Conservation (phyloP, 2,797 vertebrate genomes). For the Euthynnus affinis region DNA sequence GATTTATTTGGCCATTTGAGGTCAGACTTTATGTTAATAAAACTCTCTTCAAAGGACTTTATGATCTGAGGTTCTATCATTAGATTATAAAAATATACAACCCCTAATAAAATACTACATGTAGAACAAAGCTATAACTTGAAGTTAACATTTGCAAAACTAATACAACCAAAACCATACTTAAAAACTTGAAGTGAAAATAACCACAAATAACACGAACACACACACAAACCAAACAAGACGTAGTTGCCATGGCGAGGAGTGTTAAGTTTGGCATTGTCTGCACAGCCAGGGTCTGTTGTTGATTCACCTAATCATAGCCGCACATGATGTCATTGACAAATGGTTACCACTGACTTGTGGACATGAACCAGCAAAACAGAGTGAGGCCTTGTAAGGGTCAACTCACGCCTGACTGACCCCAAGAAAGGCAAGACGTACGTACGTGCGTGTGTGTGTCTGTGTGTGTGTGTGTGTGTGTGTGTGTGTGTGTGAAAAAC, state of each 20-base stretch:
- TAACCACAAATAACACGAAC: background rate
- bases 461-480: conserved; percentile 12
- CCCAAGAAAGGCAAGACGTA: background rate
- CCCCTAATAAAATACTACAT: background rate
- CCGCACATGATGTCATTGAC: conserved; percentile 57
- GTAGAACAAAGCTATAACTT: background rate
- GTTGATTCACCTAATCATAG: conserved; percentile 49
- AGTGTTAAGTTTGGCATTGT: conserved; percentile 41
- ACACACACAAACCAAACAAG: conserved; percentile 22
- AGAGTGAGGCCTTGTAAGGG: conserved; percentile 14
- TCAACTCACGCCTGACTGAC: conserved; percentile 38
- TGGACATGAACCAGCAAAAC: conserved; percentile 23
- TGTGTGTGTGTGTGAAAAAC: background rate
- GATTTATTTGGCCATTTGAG: conserved; percentile 2
- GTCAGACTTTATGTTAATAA: conserved; percentile 1
- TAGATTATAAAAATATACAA: conserved; percentile 30
- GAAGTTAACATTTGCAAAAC: conserved; percentile 39
- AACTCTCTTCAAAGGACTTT: conserved; percentile 8
- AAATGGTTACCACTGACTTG: conserved; percentile 33
- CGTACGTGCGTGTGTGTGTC: conserved; percentile 14
- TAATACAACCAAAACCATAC: conserved; percentile 8
- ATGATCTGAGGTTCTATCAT: conserved; percentile 4
- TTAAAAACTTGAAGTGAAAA: background rate
- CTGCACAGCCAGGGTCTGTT: conserved; percentile 24
- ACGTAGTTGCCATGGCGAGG: conserved; percentile 38